Evolutionary conservation across 2,888 invertebrate species (phyloP).

Genomic region (Megaustenia siamemsis): DNA sequence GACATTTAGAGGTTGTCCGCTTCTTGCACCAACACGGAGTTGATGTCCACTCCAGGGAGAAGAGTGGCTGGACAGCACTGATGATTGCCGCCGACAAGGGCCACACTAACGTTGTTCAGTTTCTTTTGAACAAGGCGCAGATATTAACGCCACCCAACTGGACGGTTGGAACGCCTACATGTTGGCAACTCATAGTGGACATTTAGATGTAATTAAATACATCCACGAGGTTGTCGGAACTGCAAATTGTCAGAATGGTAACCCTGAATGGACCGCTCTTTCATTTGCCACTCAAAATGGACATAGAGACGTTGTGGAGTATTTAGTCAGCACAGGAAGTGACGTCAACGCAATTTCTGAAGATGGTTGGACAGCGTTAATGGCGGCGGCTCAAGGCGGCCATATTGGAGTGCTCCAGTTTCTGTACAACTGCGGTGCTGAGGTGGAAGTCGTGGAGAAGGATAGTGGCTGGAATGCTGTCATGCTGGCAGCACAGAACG

Average conservation of each 20-base stretch:
- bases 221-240: not conserved
- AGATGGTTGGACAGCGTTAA: slow-evolving; percentile 3
- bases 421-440: not conserved
- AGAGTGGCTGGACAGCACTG: slow-evolving; percentile 20
- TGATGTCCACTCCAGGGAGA: slow-evolving; percentile 1
- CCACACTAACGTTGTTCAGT: not conserved
- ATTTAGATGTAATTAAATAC: not conserved
- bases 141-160: not conserved
- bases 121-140: not conserved
- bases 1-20: not conserved
- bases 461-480: slow-evolving; percentile 5
- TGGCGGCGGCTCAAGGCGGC: slow-evolving; percentile 10
- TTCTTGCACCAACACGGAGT: not conserved
- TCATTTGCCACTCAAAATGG: slow-evolving; percentile 34
- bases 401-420: not conserved
- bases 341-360: not conserved
- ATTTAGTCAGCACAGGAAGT: not conserved
- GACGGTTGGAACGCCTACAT: slow-evolving; percentile 23
- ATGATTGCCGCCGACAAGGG: slow-evolving; percentile 32
- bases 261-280: slow-evolving; percentile 14
- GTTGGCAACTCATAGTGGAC: slow-evolving; percentile 13
- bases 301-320: not conserved
- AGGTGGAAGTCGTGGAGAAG: not conserved
- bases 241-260: not conserved
- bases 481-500: slow-evolving; percentile 5